Evolutionary conservation across 2,888 invertebrate species (phyloP).

Genomic region (Machimus rusticus): DNA sequence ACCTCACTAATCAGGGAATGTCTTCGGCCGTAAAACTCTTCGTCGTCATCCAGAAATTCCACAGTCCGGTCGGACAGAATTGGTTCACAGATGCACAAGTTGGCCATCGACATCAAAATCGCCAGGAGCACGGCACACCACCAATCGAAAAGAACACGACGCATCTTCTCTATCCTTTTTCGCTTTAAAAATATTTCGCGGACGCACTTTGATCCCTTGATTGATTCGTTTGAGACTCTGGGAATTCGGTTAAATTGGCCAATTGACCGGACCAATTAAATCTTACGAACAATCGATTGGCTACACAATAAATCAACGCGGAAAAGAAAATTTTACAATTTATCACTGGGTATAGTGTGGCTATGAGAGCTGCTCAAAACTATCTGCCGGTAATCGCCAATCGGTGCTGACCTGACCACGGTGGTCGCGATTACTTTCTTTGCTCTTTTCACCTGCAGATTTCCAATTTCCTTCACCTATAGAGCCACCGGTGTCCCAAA

Average conservation of each 20-base stretch:
- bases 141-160: neutral
- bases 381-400: neutral
- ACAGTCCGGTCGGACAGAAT: neutral
- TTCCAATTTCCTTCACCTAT: neutral
- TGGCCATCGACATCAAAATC: neutral
- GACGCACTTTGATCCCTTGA: neutral
- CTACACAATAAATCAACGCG: neutral
- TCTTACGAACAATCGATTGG: neutral
- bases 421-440: neutral
- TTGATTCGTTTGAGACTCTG: neutral
- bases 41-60: neutral
- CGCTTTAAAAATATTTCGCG: neutral
- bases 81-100: constrained; percentile 5
- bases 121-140: neutral
- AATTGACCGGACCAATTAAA: constrained; percentile 10
- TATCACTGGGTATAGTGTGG: neutral
- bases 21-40: neutral
- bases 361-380: neutral
- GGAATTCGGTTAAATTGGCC: neutral
- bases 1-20: neutral
- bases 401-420: neutral
- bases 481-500: neutral
- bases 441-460: neutral
- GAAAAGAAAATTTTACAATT: neutral
- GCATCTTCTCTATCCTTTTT: neutral